phyloP scores from a whole-genome alignment of 2,797 vertebrate genomes.

The Acrossocheilus fasciatus region DNA sequence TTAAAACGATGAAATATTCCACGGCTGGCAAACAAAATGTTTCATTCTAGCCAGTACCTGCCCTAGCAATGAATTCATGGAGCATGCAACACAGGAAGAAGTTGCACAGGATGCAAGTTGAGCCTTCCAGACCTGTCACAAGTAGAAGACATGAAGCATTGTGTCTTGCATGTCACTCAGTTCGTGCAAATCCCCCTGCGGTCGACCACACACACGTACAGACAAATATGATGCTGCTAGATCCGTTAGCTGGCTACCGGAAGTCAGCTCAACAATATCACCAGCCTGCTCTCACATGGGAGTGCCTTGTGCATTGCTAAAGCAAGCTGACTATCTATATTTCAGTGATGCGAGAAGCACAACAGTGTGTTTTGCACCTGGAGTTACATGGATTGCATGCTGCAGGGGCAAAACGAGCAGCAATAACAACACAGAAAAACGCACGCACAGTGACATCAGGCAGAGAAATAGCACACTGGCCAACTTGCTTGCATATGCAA shows the following conservation, averaged over 20 bases:
- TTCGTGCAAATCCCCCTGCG: slow-evolving; percentile 10
- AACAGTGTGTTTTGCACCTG: slow-evolving; percentile 28
- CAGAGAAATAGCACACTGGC: slow-evolving; percentile 34
- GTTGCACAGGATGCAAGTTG: slow-evolving; percentile 13
- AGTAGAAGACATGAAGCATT: neutral
- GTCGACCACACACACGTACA: slow-evolving; percentile 10
- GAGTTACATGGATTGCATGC: slow-evolving; percentile 2
- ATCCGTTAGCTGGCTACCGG: slow-evolving; percentile 40
- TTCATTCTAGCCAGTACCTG: neutral
- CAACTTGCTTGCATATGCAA: slow-evolving; percentile 53
- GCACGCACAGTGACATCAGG: slow-evolving; percentile 18
- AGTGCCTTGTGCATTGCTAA: slow-evolving; percentile 45
- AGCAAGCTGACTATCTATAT: slow-evolving; percentile 12
- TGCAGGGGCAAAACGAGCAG: slow-evolving; percentile 28
- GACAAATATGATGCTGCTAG: slow-evolving; percentile 36
- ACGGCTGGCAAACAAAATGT: neutral
- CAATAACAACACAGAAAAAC: slow-evolving; percentile 11
- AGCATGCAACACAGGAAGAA: slow-evolving; percentile 24
- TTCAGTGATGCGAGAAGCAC: neutral
- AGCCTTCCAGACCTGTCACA: slow-evolving; percentile 1
- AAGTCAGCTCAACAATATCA: slow-evolving; percentile 43
- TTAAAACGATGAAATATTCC: neutral
- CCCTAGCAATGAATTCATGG: neutral
- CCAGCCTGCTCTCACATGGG: slow-evolving; percentile 49
- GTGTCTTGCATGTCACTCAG: slow-evolving; percentile 15